phyloP scores from a whole-genome alignment of 2,797 vertebrate species.

The Anableps anableps region DNA sequence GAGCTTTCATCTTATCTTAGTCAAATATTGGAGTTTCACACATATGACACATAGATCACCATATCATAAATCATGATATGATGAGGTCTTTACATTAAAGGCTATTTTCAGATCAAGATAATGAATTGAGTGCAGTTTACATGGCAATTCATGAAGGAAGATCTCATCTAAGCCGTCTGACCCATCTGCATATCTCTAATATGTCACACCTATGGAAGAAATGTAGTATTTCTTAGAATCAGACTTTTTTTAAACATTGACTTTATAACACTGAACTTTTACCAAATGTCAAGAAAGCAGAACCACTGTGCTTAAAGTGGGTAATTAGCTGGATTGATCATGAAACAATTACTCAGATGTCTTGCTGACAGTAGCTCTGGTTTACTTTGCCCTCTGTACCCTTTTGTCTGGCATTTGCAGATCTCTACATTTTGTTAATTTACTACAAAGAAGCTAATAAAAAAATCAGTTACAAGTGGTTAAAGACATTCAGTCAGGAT shows the following conservation, averaged over 20 bases:
- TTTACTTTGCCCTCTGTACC: conserved; percentile 24
- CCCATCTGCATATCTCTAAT: conserved; percentile 23
- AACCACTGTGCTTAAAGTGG: conserved; percentile 30
- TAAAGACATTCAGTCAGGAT: conserved; percentile 19
- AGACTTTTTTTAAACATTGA: background rate
- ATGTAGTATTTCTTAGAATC: background rate
- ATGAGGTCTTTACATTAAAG: background rate
- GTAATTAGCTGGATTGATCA: conserved; percentile 47
- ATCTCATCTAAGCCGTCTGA: conserved; percentile 23
- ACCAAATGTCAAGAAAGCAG: conserved; percentile 33
- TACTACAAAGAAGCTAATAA: conserved; percentile 31
- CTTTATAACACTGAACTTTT: conserved; percentile 5
- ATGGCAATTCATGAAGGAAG: conserved; percentile 8
- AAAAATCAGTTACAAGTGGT: conserved; percentile 27
- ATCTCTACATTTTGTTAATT: conserved; percentile 34
- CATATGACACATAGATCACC: background rate
- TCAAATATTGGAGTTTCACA: background rate
- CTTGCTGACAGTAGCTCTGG: conserved; percentile 23
- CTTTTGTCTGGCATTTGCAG: conserved; percentile 39
- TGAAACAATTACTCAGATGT: conserved; percentile 55
- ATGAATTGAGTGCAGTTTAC: conserved; percentile 18
- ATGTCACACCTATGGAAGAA: conserved; percentile 11
- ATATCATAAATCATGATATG: conserved; percentile 7
- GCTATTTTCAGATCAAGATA: conserved; percentile 4
- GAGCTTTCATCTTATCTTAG: background rate